A percentile compares a stretch with the other conserved stretches of the same genome.
phyloP scores from a whole-genome alignment of 2,113 vertebrate species.

The Microtus pennsylvanicus region DNA sequence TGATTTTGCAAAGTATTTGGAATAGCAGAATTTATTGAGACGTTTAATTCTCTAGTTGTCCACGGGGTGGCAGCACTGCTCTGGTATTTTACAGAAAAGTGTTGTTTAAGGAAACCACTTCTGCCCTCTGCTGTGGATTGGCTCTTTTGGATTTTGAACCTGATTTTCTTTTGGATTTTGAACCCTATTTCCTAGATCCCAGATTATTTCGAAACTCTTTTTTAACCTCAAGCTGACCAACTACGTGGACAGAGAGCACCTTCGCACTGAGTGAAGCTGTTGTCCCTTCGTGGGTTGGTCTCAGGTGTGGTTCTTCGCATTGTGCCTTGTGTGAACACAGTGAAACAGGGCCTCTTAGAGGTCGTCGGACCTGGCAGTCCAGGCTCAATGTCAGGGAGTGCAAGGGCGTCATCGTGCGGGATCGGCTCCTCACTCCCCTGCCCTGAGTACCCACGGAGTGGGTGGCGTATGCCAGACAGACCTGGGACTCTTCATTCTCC shows the following conservation, averaged over 20 bases:
- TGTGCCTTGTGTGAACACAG: background rate
- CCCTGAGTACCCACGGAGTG: too few relatives aligned
- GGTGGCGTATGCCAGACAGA: too few relatives aligned
- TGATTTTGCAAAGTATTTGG: background rate
- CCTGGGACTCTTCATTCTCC: background rate
- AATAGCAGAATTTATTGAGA: background rate
- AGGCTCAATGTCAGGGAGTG: background rate
- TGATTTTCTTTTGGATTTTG: background rate
- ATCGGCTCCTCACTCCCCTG: background rate
- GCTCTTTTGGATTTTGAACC: background rate
- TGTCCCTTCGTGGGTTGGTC: background rate
- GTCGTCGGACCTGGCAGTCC: background rate
- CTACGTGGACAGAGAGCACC: too few relatives aligned
- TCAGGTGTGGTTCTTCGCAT: background rate
- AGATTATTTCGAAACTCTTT: background rate
- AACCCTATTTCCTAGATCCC: background rate
- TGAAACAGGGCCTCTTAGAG: background rate
- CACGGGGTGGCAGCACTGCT: conserved; percentile 57
- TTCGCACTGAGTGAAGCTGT: background rate
- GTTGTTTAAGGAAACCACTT: background rate
- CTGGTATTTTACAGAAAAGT: background rate
- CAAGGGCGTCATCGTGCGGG: too few relatives aligned
- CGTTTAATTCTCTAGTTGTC: conserved; percentile 36
- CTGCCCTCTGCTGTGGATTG: background rate
- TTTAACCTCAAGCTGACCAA: background rate